Evolutionary conservation across 2,113 vertebrate species (phyloP).

Genomic region (Reinhardtius hippoglossoides): DNA sequence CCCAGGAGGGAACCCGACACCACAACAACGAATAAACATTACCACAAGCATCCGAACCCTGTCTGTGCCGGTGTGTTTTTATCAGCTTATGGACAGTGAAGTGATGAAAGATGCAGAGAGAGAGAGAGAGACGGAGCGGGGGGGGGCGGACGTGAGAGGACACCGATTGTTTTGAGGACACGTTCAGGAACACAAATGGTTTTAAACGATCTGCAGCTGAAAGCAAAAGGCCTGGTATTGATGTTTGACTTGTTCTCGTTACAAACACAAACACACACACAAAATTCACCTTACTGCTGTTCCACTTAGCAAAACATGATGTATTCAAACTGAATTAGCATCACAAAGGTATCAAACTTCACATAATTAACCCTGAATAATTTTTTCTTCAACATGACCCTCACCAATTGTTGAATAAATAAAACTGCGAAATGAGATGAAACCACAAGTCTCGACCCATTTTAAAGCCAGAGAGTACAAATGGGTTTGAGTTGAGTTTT

Average conservation of each 20-base stretch:
- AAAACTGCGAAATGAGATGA: too few species aligned
- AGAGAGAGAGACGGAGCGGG: background rate
- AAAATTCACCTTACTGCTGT: background rate
- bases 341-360: too few species aligned
- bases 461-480: too few species aligned
- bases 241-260: slow-evolving; percentile 7
- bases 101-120: slow-evolving; percentile 24
- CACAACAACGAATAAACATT: background rate
- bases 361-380: too few species aligned
- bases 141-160: slow-evolving; percentile 9
- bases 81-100: slow-evolving; percentile 2
- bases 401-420: too few species aligned
- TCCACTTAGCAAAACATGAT: background rate
- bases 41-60: background rate
- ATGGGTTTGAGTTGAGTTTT: too few species aligned
- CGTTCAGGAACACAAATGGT: slow-evolving; percentile 49
- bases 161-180: slow-evolving; percentile 41
- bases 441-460: too few species aligned
- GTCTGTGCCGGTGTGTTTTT: background rate
- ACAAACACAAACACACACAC: background rate
- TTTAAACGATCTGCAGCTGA: slow-evolving; percentile 47
- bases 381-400: too few species aligned
- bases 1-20: background rate
- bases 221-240: slow-evolving; percentile 31
- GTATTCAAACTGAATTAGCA: too few species aligned